phyloP scores from a whole-genome alignment of 2,113 vertebrate species.

The Dipodomys stephensi region DNA sequence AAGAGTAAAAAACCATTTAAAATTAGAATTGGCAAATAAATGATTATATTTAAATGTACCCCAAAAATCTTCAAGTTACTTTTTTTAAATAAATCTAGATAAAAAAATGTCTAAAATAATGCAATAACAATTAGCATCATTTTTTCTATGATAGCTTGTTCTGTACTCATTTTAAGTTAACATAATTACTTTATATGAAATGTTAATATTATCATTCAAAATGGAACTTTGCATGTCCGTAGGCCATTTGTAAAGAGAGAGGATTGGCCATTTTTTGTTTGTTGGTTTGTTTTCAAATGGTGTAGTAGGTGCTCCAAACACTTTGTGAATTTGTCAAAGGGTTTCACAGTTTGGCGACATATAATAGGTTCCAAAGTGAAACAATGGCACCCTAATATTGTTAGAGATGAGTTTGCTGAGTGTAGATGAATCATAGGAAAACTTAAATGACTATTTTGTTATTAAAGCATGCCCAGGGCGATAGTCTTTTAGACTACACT shows the following conservation, averaged over 20 bases:
- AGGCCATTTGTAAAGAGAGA: not conserved
- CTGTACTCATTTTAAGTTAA: not conserved
- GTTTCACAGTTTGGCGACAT: not conserved
- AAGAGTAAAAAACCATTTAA: not conserved
- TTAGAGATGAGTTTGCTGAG: not conserved
- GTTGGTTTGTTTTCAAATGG: not conserved
- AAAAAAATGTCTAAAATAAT: constrained; percentile 11
- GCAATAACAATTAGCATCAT: not conserved
- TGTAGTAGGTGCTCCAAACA: not conserved
- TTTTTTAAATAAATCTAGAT: not conserved
- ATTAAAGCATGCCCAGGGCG: not conserved
- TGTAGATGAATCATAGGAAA: not conserved
- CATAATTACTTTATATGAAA: not conserved
- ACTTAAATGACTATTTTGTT: not conserved
- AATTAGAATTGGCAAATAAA: not conserved
- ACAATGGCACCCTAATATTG: not conserved
- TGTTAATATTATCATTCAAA: constrained; percentile 15
- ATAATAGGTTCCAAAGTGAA: not conserved
- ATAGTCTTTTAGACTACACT: not conserved
- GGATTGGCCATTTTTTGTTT: not conserved
- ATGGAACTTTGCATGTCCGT: not conserved
- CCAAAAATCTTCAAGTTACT: not conserved
- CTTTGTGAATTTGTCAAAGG: not conserved
- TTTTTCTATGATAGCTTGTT: not conserved
- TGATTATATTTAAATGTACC: not conserved